These are phyloP conservation scores for Siderastrea radians DNA, from an alignment of 92 coral and sea anemone genomes.

Conservation along the genomic window DNA sequence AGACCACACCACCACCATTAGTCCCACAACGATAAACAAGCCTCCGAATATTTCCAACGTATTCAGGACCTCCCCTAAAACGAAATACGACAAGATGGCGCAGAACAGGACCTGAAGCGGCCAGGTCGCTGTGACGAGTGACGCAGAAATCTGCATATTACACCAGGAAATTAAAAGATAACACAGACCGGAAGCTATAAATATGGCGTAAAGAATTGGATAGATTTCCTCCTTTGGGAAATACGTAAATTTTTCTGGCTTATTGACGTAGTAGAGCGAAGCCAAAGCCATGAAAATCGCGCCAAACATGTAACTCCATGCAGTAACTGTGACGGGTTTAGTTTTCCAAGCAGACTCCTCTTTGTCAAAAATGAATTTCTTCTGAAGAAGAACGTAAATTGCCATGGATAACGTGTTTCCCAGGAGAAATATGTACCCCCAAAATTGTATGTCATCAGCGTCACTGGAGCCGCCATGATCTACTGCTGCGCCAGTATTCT, in stretches of 20 bases:
- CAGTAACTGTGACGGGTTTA: constrained; percentile 82
- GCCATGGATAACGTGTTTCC: constrained; percentile 82
- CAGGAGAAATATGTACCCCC: constrained; percentile 78
- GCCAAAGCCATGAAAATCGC: constrained; percentile 82
- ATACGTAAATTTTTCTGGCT: constrained; percentile 80
- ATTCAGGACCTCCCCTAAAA: constrained; percentile 78
- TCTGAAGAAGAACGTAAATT: constrained; percentile 77
- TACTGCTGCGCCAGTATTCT: constrained; percentile 36
- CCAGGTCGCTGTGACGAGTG: constrained; percentile 90
- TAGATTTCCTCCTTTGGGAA: constrained; percentile 85
- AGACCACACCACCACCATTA: constrained; percentile 86
- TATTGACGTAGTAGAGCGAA: constrained; percentile 74
- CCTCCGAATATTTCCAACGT: constrained; percentile 76
- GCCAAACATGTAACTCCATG: constrained; percentile 88
- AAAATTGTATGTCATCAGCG: constrained; percentile 21
- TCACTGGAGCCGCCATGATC: constrained; percentile 18
- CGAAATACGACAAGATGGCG: constrained; percentile 79
- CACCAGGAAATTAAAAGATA: constrained; percentile 90
- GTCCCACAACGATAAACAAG: constrained; percentile 69
- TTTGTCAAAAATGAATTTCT: constrained; percentile 77
- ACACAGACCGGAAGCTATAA: constrained; percentile 81
- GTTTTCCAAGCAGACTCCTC: constrained; percentile 77
- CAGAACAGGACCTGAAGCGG: constrained; percentile 89
- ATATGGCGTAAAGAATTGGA: constrained; percentile 82
- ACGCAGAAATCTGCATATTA: constrained; percentile 90